Evolutionary conservation across 2,113 vertebrate species (phyloP).

Genomic region (Gorilla gorilla): DNA sequence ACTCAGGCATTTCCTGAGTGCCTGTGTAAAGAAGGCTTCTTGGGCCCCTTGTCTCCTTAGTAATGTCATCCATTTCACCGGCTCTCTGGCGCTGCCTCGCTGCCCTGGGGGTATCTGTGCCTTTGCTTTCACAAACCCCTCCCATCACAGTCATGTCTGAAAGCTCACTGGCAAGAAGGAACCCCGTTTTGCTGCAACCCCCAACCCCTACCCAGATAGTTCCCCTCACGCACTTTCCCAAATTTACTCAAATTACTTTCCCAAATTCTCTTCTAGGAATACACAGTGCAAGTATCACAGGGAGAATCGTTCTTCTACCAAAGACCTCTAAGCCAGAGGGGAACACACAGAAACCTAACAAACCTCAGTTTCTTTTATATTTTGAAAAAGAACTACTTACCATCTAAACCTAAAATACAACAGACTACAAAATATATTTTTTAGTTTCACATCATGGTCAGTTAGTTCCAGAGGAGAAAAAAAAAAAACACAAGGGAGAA

Average conservation of each 20-base stretch:
- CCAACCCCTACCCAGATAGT: neutral
- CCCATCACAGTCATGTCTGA: neutral
- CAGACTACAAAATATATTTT: neutral
- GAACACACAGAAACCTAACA: neutral
- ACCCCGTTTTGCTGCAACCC: neutral
- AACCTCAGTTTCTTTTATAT: neutral
- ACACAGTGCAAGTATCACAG: neutral
- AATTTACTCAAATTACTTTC: neutral
- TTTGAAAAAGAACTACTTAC: neutral
- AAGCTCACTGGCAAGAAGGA: neutral
- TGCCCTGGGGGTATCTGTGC: neutral
- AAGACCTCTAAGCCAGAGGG: neutral
- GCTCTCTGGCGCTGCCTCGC: constrained; percentile 48
- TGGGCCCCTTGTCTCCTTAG: neutral
- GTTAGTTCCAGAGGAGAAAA: neutral
- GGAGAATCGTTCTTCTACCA: neutral
- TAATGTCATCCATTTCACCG: neutral
- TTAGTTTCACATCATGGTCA: neutral
- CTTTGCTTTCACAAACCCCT: neutral
- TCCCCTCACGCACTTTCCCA: neutral
- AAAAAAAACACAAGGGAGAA: neutral
- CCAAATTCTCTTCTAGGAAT: neutral
- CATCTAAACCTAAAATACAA: neutral
- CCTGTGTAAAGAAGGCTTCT: neutral
- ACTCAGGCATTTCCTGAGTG: constrained; percentile 61